These are phyloP conservation scores for Diglossa cyanea DNA, from an alignment of 2,797 vertebrate species.

Conservation along the genomic window DNA sequence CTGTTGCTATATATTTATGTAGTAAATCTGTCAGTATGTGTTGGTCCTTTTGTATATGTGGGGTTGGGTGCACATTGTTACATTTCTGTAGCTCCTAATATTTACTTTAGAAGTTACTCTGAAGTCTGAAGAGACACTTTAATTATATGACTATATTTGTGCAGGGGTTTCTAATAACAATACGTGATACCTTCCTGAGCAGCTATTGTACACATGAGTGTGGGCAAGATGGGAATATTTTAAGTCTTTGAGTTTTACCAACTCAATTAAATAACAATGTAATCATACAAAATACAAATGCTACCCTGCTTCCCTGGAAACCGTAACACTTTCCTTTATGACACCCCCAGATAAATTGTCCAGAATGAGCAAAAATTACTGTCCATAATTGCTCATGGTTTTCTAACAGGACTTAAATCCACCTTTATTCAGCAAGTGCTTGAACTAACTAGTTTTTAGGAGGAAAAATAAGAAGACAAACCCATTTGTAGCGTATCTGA, in stretches of 20 bases:
- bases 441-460: neutral
- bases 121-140: neutral
- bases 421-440: neutral
- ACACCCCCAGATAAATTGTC: neutral
- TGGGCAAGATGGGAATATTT: neutral
- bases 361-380: neutral
- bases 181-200: neutral
- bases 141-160: neutral
- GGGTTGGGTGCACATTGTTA: neutral
- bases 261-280: neutral
- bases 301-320: neutral
- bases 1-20: neutral
- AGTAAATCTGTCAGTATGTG: neutral
- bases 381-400: neutral
- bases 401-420: neutral
- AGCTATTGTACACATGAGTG: neutral
- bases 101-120: neutral
- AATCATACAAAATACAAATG: neutral
- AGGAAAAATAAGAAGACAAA: neutral
- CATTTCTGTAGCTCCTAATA: neutral
- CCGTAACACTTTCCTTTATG: neutral
- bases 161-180: neutral
- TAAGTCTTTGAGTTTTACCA: neutral
- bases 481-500: neutral
- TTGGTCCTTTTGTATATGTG: neutral